Conservation (phyloP, 2,797 vertebrate species). For the Anableps anableps region DNA sequence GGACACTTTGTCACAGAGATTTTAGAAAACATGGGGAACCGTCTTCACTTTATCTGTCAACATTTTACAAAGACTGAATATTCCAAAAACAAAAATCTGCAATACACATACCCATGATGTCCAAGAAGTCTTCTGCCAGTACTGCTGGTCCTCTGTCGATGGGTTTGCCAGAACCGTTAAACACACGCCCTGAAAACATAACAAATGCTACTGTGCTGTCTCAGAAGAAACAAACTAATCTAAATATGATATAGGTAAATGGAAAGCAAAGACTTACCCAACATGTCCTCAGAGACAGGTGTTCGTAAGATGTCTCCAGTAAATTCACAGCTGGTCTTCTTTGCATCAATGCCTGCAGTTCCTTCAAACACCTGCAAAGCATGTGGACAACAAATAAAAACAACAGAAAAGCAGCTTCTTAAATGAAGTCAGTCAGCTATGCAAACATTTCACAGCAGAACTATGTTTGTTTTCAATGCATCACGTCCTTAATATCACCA, state of each 20-base stretch:
- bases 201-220: neutral
- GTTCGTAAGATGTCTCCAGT: conserved; percentile 84
- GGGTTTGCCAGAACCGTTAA: conserved; percentile 87
- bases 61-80: neutral
- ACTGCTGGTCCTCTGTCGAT: conserved; percentile 85
- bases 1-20: neutral
- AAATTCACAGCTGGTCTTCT: conserved; percentile 85
- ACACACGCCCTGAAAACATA: conserved; percentile 79
- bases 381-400: neutral
- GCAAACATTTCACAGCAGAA: no score
- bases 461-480: no score
- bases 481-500: no score
- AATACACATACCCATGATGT: conserved; percentile 83
- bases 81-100: neutral
- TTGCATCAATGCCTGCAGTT: conserved; percentile 85
- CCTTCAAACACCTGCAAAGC: conserved; percentile 82
- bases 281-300: conserved; percentile 87
- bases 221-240: neutral
- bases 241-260: neutral
- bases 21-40: neutral
- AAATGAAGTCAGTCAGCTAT: neutral
- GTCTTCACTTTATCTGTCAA: no score
- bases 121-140: conserved; percentile 86
- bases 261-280: conserved; percentile 65
- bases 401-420: neutral